Evolutionary conservation across 1,140 invertebrate genomes (phyloP), one percentile per base, ranked within the genome.

Genomic region (Pseudomyrmex sp.): DNA sequence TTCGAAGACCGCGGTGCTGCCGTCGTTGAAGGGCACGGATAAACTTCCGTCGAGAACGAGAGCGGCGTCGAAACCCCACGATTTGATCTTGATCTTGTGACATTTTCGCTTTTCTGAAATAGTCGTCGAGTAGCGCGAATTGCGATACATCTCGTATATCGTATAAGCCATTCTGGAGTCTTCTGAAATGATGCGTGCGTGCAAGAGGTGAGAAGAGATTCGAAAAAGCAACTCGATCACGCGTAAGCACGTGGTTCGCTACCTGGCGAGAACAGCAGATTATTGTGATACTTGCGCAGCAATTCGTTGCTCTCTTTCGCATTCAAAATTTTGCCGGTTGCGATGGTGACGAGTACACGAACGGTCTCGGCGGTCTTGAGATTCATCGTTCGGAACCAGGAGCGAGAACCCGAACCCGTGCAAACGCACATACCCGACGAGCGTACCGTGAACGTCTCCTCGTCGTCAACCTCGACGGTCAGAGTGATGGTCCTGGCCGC

Each of bases 391-490:
- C 90, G 18, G 91, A 97, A 97, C 98, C 99, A 99, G 0, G 98
- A 99, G 10, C 98, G 98, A 13, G 98, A 99, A 1, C 98, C 98
- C 0, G 98, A 99, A 12, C 98, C 98, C 1, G 98, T 99, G 84
- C 97, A 98, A 13, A 99, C 96, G 85, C 98, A 99, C 1, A 99
- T 93, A 0, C 99, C 99, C 0, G 98, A 99, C 92, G 98, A 98
- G 93, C 99, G 99, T 46, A 98, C 96, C 94, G 97, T 98, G 48
- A 96, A 96, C 68, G 95, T 94, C 59, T 96, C 93, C 12, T 96
- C 95, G 66, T 95, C 95, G 91, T 98, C 96, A 85, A 97, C 95
- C 72, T 95, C 94, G 63, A 97, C 93, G 90, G 98, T 96, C 90
- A 99, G 96, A 90, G 98, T 97, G 0, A 98, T 99, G 1, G 99